Percentiles rank a stretch among this genome's conserved stretches.
Conservation (phyloP, 1,140 invertebrate genomes). For the Orussus abietinus region DNA sequence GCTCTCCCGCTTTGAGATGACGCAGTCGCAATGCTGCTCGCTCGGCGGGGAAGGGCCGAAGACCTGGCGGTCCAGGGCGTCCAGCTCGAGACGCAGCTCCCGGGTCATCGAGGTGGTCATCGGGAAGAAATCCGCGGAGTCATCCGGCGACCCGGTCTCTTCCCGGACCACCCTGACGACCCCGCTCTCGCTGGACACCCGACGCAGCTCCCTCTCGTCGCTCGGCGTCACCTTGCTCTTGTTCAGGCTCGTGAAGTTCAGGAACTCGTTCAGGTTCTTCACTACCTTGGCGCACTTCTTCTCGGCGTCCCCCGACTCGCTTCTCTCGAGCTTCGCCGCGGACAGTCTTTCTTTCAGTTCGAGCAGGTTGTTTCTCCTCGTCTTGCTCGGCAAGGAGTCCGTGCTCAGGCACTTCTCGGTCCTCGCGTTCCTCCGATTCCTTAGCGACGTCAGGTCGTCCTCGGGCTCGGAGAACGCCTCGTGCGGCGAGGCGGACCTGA, state of each 20-base stretch:
- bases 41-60: conserved; percentile 44
- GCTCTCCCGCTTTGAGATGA: conserved; percentile 40
- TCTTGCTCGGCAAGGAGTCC: conserved; percentile 31
- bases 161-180: conserved; percentile 44
- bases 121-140: conserved; percentile 75
- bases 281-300: conserved; percentile 58
- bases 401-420: conserved; percentile 43
- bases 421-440: conserved; percentile 36
- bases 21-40: conserved; percentile 40
- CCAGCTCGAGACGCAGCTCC: conserved; percentile 73
- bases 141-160: conserved; percentile 69
- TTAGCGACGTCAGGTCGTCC: conserved; percentile 29
- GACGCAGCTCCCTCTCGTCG: conserved; percentile 39
- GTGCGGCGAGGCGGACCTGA: conserved; percentile 24
- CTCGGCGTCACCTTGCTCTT: conserved; percentile 53
- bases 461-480: conserved; percentile 32
- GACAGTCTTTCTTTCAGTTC: conserved; percentile 31
- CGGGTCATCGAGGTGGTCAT: conserved; percentile 82
- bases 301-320: conserved; percentile 28
- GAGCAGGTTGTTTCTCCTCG: conserved; percentile 21
- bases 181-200: conserved; percentile 38
- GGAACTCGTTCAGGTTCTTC: conserved; percentile 80
- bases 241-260: conserved; percentile 68
- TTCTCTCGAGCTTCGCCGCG: conserved; percentile 29
- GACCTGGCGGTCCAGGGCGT: conserved; percentile 67